Base-by-base conservation (phyloP, 64 coral and sea anemone genomes). In the Acropora tenuis region DNA sequence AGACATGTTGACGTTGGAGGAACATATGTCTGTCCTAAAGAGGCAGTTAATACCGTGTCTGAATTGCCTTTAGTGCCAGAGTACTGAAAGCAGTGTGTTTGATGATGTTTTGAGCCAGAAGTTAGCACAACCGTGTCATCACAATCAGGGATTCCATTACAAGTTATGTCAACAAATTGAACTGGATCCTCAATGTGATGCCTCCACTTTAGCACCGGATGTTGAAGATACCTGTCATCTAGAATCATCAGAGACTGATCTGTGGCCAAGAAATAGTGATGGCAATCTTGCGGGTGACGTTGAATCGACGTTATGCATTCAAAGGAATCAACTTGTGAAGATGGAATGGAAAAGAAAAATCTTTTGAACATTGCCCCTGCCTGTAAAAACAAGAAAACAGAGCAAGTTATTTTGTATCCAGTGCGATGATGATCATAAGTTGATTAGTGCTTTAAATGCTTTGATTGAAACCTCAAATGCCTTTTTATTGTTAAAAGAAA, bases 51-150 rank as follows among this genome's bases (percentile, higher is more conserved):
- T 0, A 74, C 77, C 2, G 57, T 52, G 2, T n/a, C 5, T 12
- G 15, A 47, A 15, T 85, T 20, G 5, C 11, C 49, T 43, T 85
- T 50, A 20, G 90, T 86, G 11, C 45, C 53, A 16, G 69, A 80
- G 77, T 99, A 99, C 75, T 96, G 91, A 86, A 91, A 99, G 69
- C 97, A 99, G 75, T 99, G 94, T 11, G 92, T 88, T 45, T 99
- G 94, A 60, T 59, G 87, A 52, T 91, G 83, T 13, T 73, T 15
- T 47, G 94, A 96, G 17, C 94, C 91, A 71, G 94, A 93, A 59
- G 93, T 61, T 68, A 96, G 69, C 55, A 99, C 20, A 9, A 96
- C 47, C 49, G 84, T 78, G 47, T 99, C 97, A 78, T 75, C 47
- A 71, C 91, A 91, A 4, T 86, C 74, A 61, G 87, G 91, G 48